Base-by-base conservation (phyloP, 53 echinoderm and acorn worm species). In the Antedon mediterranea region DNA sequence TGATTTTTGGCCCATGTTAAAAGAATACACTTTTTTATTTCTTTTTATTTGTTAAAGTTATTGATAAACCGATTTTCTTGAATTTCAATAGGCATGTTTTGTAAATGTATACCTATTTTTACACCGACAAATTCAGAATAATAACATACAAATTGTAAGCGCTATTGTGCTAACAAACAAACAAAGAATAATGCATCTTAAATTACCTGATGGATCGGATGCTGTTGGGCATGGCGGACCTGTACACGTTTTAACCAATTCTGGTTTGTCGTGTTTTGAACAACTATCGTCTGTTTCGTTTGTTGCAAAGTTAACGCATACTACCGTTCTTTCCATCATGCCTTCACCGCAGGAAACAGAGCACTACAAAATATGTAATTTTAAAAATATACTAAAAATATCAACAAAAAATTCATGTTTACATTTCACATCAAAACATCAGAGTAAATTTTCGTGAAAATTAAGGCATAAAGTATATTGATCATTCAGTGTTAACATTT, bases 271-370 rank as follows among this genome's bases (percentile, higher is more conserved):
- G 30, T 78, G 74, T 29, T 43, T 18, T 18, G 72, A 32, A 42
- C 91, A 91, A 71, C 86, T 86, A 33, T 31, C 14, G 29, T 81
- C 72, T 23, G 43, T 26, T 26, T 71, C 34, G 26, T 81, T 82
- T 13, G 89, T 84, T 15, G 32, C 72, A 23, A 76, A 75, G 34
- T 85, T 79, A 26, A 91, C 34, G 43, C 91, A 91, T 13, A 78
- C 71, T 31, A 89, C 89, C 27, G 32, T 71, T 34, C 91, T 71
- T 9, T 44, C 42, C 34, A 43, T 43, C 8, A 78, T 73, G 23
- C 91, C 91, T n/a, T 79, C 70, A 30, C 91, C 91, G 82, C 91
- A 91, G 28, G 86, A 84, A 1, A 79, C 89, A 15, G 91, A 91
- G 78, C 91, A 91, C 91, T 91, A 71, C 2, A 71, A 32, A 11